Percentiles rank a stretch among this genome's conserved stretches.
phyloP scores from a whole-genome alignment of 1,140 invertebrate species.

The Leptinotarsa texana region DNA sequence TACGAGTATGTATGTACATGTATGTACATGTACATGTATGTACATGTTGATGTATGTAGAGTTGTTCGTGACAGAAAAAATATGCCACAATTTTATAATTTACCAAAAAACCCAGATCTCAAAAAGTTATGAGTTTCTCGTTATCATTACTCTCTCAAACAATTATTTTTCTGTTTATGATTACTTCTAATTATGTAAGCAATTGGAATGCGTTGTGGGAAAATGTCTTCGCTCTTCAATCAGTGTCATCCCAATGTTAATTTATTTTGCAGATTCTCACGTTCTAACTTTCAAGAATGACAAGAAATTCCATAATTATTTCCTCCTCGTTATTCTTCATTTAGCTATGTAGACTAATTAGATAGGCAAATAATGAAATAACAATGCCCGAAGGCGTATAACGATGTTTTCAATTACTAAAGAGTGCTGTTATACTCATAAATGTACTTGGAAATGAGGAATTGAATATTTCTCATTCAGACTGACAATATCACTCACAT shows the following conservation, averaged over 20 bases:
- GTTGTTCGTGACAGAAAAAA: no score
- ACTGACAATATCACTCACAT: no score
- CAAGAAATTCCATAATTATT: conserved; percentile 23
- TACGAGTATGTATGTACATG: no score
- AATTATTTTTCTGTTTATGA: conserved; percentile 9
- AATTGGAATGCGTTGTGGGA: neutral
- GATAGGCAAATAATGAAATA: conserved; percentile 11
- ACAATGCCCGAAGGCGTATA: conserved; percentile 11
- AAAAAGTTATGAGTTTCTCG: no score
- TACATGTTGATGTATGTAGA: no score
- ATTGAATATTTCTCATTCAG: no score
- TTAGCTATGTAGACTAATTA: neutral
- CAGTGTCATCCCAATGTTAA: conserved; percentile 7
- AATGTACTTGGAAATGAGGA: no score
- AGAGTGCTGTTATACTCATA: no score
- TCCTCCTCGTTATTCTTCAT: neutral
- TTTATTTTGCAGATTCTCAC: conserved; percentile 13
- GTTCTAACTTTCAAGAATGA: conserved; percentile 6
- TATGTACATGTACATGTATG: no score
- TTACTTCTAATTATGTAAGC: neutral
- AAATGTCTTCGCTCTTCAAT: neutral
- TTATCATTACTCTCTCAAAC: neutral
- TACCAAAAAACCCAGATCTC: no score
- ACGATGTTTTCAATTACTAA: conserved; percentile 4
- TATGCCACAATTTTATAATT: no score